A percentile compares a stretch with the other conserved stretches of the same genome.
phyloP scores from a whole-genome alignment of 2,888 invertebrate species.

The Tinea pellionella region DNA sequence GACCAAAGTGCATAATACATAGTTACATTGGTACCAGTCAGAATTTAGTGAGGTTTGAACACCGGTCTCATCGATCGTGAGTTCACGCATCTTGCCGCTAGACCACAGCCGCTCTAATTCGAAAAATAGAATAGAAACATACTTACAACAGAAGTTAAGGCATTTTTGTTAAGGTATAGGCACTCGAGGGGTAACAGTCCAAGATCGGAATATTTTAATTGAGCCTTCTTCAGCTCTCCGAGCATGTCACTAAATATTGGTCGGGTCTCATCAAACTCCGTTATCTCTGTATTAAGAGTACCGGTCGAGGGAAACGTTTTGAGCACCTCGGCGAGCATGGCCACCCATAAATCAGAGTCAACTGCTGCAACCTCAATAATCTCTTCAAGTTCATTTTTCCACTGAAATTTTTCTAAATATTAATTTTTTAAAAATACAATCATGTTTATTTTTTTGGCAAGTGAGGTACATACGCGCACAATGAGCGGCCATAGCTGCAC shows the following conservation, averaged over 20 bases:
- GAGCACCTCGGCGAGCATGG: slow-evolving; percentile 95
- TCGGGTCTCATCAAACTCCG: slow-evolving; percentile 89
- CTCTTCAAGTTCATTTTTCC: slow-evolving; percentile 93
- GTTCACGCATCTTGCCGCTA: too few relatives aligned
- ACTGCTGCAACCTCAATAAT: slow-evolving; percentile 92
- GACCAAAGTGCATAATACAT: too few relatives aligned
- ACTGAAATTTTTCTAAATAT: slow-evolving; percentile 69
- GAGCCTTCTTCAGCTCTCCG: slow-evolving; percentile 82
- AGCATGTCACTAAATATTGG: slow-evolving; percentile 92
- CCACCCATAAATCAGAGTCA: slow-evolving; percentile 97
- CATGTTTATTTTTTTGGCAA: too few relatives aligned
- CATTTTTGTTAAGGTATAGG: slow-evolving; percentile 94
- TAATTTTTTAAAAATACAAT: too few relatives aligned
- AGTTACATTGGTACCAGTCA: too few relatives aligned
- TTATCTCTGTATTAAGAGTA: slow-evolving; percentile 88
- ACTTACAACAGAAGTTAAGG: slow-evolving; percentile 85
- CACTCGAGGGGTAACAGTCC: slow-evolving; percentile 95
- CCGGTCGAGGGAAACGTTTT: slow-evolving; percentile 92
- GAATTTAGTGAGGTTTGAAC: too few relatives aligned
- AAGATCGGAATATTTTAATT: slow-evolving; percentile 85
- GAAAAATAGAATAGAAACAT: not conserved
- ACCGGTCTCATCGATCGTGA: too few relatives aligned
- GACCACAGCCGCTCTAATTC: too few relatives aligned
- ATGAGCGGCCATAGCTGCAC: too few relatives aligned
- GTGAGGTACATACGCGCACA: too few relatives aligned